Evolutionary conservation across 2,888 invertebrate genomes (phyloP).

Genomic region (Hydrotaea diabolus): DNA sequence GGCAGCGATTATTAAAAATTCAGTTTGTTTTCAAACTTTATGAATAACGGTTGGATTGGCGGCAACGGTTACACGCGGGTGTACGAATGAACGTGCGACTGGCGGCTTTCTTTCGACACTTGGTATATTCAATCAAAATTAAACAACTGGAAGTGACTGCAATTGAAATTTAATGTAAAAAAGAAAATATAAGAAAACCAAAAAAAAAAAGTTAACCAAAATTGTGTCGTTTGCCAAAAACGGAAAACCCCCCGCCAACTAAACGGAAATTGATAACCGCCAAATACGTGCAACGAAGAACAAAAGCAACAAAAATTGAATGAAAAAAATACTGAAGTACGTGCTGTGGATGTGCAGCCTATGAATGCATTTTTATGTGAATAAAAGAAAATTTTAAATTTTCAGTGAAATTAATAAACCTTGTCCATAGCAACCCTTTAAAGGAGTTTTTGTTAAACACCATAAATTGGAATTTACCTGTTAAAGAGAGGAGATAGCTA

Average conservation of each 20-base stretch:
- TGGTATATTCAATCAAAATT: not conserved
- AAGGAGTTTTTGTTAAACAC: not conserved
- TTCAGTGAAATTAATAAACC: not conserved
- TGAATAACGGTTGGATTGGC: conserved; percentile 50
- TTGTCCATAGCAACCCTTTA: not conserved
- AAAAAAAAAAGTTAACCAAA: conserved; percentile 30
- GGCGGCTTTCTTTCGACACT: not conserved
- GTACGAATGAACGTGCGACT: not conserved
- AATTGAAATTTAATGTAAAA: not conserved
- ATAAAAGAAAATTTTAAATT: not conserved
- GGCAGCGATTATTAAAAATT: conserved; percentile 19
- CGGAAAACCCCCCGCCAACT: conserved; percentile 26
- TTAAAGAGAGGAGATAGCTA: not conserved
- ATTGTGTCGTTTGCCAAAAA: conserved; percentile 53
- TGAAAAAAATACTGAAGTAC: conserved; percentile 37
- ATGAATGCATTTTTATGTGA: not conserved
- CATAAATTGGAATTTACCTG: not conserved
- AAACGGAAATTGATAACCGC: conserved; percentile 59
- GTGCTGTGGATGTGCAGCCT: not conserved
- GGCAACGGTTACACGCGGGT: conserved; percentile 25
- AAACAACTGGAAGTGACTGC: conserved; percentile 19
- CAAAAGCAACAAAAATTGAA: conserved; percentile 20
- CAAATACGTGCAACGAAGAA: conserved; percentile 51
- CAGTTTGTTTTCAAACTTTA: conserved; percentile 61
- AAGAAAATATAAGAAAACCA: conserved; percentile 28